phyloP scores from a whole-genome alignment of 2,888 invertebrate species.

The Acrobasis consociella region DNA sequence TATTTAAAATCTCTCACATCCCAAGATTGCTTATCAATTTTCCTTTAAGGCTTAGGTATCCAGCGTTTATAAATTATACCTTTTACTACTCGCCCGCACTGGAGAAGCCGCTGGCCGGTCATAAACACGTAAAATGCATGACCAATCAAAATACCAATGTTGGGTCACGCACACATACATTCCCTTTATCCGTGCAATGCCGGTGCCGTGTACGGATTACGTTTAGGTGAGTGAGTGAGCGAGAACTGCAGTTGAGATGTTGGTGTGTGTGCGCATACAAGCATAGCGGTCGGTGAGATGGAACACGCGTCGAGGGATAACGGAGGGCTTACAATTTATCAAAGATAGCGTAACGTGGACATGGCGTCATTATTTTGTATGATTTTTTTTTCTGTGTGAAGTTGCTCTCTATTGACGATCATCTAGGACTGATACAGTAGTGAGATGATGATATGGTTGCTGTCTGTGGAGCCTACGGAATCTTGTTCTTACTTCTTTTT shows the following conservation, averaged over 20 bases:
- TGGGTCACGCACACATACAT: slow-evolving; percentile 62
- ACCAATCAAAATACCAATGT: slow-evolving; percentile 83
- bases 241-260: slow-evolving; percentile 57
- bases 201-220: slow-evolving; percentile 4
- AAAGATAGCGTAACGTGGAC: slow-evolving; percentile 57
- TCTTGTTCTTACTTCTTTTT: too few species aligned
- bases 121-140: slow-evolving; percentile 83
- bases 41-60: slow-evolving; percentile 58
- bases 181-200: slow-evolving; percentile 29
- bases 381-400: slow-evolving; percentile 15
- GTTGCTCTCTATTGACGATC: neutral
- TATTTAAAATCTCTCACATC: slow-evolving; percentile 26
- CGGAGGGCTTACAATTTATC: slow-evolving; percentile 76
- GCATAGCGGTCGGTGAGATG: slow-evolving; percentile 64
- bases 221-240: slow-evolving; percentile 40
- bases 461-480: too few species aligned
- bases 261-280: slow-evolving; percentile 56
- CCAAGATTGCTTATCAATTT: slow-evolving; percentile 49
- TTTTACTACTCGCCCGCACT: slow-evolving; percentile 70
- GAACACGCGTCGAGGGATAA: slow-evolving; percentile 80
- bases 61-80: slow-evolving; percentile 65
- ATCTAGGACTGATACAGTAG: neutral
- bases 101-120: slow-evolving; percentile 61
- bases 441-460: too few species aligned
- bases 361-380: slow-evolving; percentile 34